Evolutionary conservation across 1,140 invertebrate species (phyloP).

Genomic region (Lepidotrigona ventralis): DNA sequence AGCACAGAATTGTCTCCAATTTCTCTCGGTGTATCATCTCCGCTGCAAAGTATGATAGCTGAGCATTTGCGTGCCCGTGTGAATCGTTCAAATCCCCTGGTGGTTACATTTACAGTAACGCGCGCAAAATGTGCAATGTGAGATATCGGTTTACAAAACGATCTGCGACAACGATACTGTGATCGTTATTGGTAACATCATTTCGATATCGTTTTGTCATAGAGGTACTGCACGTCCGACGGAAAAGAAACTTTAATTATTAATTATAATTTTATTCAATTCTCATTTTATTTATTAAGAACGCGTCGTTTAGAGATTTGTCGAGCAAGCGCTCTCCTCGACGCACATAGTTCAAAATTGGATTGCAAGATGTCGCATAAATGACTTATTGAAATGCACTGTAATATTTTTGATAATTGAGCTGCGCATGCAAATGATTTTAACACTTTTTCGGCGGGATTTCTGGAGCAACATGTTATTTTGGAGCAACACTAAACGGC

Average conservation of each 20-base stretch:
- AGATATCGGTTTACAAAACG: background rate
- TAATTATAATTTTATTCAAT: too few species aligned
- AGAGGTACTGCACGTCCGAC: too few species aligned
- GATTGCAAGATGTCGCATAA: constrained; percentile 12
- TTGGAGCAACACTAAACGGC: too few species aligned
- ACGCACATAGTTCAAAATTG: background rate
- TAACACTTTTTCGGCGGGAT: background rate
- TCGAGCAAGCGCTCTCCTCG: background rate
- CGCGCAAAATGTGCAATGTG: background rate
- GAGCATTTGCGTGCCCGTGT: background rate
- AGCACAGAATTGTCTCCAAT: background rate
- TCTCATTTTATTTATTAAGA: background rate
- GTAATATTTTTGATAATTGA: too few species aligned
- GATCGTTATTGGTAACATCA: background rate
- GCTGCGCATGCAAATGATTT: background rate
- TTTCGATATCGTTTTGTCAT: background rate
- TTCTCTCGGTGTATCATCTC: background rate
- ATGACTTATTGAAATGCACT: background rate
- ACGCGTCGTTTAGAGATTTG: background rate
- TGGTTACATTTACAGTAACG: background rate
- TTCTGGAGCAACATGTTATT: too few species aligned
- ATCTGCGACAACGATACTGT: background rate
- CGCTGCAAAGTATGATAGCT: constrained; percentile 1
- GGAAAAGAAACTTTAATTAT: too few species aligned
- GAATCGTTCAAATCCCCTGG: background rate